A percentile compares a stretch with the other conserved stretches of the same genome.
These are phyloP conservation scores for Hucho hucho DNA, from an alignment of 2,113 vertebrate genomes.

Conservation along the genomic window DNA sequence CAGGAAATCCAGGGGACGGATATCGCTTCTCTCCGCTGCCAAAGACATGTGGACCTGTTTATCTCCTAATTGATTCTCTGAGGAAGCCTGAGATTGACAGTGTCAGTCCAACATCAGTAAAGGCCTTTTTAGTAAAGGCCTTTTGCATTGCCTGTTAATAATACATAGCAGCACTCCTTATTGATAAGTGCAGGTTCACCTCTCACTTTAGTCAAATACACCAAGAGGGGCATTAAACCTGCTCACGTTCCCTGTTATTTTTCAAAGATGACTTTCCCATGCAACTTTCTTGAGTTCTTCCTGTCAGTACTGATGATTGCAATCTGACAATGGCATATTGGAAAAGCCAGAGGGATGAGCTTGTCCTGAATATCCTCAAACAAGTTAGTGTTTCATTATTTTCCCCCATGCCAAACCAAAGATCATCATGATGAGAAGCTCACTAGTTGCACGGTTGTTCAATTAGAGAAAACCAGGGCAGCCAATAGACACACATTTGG, in stretches of 20 bases:
- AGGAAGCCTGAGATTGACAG: conserved; percentile 76
- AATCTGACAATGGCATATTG: conserved; percentile 15
- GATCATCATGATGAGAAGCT: conserved; percentile 31
- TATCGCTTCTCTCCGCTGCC: conserved; percentile 67
- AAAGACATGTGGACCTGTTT: conserved; percentile 76
- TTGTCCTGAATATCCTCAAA: conserved; percentile 43
- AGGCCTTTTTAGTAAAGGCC: conserved; percentile 68
- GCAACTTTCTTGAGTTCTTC: conserved; percentile 27
- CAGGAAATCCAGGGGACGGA: conserved; percentile 78
- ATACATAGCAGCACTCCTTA: conserved; percentile 65
- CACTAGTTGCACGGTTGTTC: conserved; percentile 16
- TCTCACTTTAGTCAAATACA: conserved; percentile 46
- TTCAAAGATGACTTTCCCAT: conserved; percentile 52
- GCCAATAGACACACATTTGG: conserved; percentile 46
- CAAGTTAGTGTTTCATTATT: conserved; percentile 38
- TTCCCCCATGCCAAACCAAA: conserved; percentile 7
- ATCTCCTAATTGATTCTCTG: conserved; percentile 86
- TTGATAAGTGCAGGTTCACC: conserved; percentile 64
- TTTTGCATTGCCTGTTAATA: conserved; percentile 69
- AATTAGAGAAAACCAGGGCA: conserved; percentile 50
- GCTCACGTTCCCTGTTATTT: conserved; percentile 40
- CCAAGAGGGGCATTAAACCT: conserved; percentile 39
- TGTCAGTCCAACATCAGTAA: conserved; percentile 69
- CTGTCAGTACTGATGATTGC: conserved; percentile 19
- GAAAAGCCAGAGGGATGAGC: conserved; percentile 34